A percentile compares a stretch with the other conserved stretches of the same genome.
Conservation (phyloP, 2,888 invertebrate genomes). For the Arctia plantaginis region DNA sequence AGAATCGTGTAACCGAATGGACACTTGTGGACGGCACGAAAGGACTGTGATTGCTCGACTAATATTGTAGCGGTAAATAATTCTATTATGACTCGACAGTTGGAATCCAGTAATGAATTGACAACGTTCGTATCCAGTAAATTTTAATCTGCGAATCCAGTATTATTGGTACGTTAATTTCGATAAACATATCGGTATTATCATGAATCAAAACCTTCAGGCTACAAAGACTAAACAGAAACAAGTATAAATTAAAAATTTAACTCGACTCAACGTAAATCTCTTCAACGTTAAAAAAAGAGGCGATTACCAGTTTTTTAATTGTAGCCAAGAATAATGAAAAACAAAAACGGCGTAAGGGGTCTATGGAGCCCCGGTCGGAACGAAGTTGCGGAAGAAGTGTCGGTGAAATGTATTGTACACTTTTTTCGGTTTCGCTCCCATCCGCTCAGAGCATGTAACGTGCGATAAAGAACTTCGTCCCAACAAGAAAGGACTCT, state of each 20-base stretch:
- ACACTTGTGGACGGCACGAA: constrained; percentile 42
- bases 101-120: constrained; percentile 39
- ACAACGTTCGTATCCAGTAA: constrained; percentile 23
- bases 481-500: background rate
- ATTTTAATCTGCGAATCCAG: background rate
- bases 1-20: constrained; percentile 49
- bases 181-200: background rate
- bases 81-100: constrained; percentile 41
- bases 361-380: too few relatives aligned
- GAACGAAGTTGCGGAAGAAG: too few relatives aligned
- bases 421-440: too few relatives aligned
- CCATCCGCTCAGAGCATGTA: too few relatives aligned
- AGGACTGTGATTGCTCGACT: constrained; percentile 50
- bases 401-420: too few relatives aligned
- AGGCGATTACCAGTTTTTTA: too few relatives aligned
- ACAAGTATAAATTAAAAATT: background rate
- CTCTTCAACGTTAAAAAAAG: background rate
- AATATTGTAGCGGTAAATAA: constrained; percentile 47
- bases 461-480: too few relatives aligned
- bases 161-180: background rate
- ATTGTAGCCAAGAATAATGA: too few relatives aligned
- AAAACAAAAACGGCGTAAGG: too few relatives aligned
- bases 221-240: background rate
- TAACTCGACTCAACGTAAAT: background rate
- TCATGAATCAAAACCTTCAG: background rate